Percentiles rank a stretch among this genome's conserved stretches.
Conservation (phyloP, 2,888 invertebrate species). For the Euzophera pinguis region DNA sequence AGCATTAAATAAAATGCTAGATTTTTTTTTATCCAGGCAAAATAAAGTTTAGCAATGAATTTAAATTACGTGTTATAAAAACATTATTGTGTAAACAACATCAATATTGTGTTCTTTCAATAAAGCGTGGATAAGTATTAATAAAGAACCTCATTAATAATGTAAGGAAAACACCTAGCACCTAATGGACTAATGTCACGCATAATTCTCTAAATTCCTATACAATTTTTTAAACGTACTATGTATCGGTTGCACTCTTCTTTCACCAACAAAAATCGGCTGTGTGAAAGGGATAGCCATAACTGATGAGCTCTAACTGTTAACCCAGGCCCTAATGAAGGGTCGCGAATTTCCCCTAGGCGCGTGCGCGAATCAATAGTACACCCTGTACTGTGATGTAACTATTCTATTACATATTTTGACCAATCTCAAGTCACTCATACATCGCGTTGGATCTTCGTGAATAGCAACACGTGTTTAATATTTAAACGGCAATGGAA, state of each 20-base stretch:
- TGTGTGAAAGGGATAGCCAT: conserved; percentile 30
- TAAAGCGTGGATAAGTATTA: background rate
- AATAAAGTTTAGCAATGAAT: no score
- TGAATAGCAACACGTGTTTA: background rate
- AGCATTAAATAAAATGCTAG: no score
- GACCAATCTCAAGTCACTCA: background rate
- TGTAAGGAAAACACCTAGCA: background rate
- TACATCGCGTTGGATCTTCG: background rate
- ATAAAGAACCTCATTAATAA: background rate
- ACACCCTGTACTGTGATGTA: conserved; percentile 30
- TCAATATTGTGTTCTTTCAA: background rate
- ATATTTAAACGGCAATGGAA: conserved; percentile 35
- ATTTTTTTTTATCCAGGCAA: no score
- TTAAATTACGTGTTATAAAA: background rate
- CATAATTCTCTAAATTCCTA: conserved; percentile 9
- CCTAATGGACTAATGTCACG: conserved; percentile 1
- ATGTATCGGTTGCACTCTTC: conserved; percentile 2
- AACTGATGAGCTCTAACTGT: conserved; percentile 21
- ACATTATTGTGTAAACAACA: no score
- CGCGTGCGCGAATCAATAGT: conserved; percentile 75
- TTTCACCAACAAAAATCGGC: conserved; percentile 1
- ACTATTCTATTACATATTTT: background rate
- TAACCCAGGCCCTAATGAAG: conserved; percentile 39
- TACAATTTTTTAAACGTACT: background rate
- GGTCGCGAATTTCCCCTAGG: conserved; percentile 48